Evolutionary conservation across 1,140 invertebrate genomes (phyloP), one percentile per base, ranked within the genome.

Genomic region (Drosophila malerkotliana): DNA sequence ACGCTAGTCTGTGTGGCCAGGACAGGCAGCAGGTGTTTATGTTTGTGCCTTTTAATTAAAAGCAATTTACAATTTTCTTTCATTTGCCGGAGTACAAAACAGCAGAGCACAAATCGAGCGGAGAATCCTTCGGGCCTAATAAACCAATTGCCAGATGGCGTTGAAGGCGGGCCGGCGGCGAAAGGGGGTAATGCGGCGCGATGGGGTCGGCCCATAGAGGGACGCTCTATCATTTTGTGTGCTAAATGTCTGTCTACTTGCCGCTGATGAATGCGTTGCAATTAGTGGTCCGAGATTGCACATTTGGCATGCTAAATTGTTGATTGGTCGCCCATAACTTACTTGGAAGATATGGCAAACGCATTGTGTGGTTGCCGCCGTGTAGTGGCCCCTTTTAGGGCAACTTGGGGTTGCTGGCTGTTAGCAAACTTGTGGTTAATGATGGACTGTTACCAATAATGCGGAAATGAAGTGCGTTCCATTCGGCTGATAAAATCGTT

Each of bases 11-110:
- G 52, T 66, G 60, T 49, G 72, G 57, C 53, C n/a, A 30, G 68
- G 47, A 49, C 57, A 67, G 67, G 81, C 83, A 88, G 84, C 83
- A 88, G 83, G 83, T 88, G 83, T 89, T 88, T 88, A 83, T 88
- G 83, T 88, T 88, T 87, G 79, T 88, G 83, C 84, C 84, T 87
- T 87, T 87, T 87, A 87, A 87, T 87, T 87, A 87, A 87, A 87
- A 87, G 84, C 76, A 88, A 87, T 87, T 87, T 87, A 87, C 83
- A 87, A 87, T 87, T 79, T 85, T 87, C 79, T 79, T 88, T 79
- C 79, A 82, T 87, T 85, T 68, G 61, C 58, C 67, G 41, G 37
- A 51, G 47, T 48, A 52, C 53, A 30, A 66, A 45, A 24, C 44
- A 39, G 53, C 32, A 26, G 15, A 34, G 51, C 49, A 47, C 49